Base-by-base conservation (phyloP, 2,888 invertebrate species). In the Notocelia uddmanniana region DNA sequence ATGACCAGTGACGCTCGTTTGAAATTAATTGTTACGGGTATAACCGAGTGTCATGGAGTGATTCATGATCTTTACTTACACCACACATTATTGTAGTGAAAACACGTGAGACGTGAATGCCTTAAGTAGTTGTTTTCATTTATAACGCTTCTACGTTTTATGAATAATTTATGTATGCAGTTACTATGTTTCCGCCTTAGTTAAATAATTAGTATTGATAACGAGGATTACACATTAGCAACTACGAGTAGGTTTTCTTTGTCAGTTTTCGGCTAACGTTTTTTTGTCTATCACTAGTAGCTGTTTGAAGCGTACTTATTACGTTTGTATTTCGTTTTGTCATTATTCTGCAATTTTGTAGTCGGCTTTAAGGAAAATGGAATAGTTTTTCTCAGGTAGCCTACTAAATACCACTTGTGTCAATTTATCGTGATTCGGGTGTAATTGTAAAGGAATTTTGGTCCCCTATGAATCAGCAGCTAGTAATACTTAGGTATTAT, bases 21-120 rank as follows among this genome's bases (percentile, higher is more conserved):
- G 31, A 54, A 64, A 64, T 64, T 64, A 37, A 64, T 63, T 52
- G 52, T 60, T 58, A n/a, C n/a, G n/a, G n/a, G n/a, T n/a, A n/a
- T 50, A 52, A 21, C 9, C 18, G 34, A 63, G 52, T 54, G 64
- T 37, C 52, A 11, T 52, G 62, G 18, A 21, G 50, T 63, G 34
- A 52, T 64, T 54, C 18, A 52, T 64, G 19, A 52, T 50, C 41
- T 15, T 59, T 41, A 45, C 55, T 15, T 54, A 13, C 15, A 11
- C 41, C n/a, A 26, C 19, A 45, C 15, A 3, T 26, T 48, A 23
- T 18, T 41, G 41, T 26, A 1, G 52, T 37, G 52, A 52, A 64
- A 64, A 34, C 54, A 64, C 41, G 23, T 21, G 41, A 59, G 10
- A 64, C 41, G 23, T 21, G 41, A 59, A n/a, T 41, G 11, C 9